Percentiles rank a stretch among this genome's conserved stretches.
These are phyloP conservation scores for Sciaenops ocellatus DNA, from an alignment of 2,797 vertebrate genomes.

Conservation along the genomic window DNA sequence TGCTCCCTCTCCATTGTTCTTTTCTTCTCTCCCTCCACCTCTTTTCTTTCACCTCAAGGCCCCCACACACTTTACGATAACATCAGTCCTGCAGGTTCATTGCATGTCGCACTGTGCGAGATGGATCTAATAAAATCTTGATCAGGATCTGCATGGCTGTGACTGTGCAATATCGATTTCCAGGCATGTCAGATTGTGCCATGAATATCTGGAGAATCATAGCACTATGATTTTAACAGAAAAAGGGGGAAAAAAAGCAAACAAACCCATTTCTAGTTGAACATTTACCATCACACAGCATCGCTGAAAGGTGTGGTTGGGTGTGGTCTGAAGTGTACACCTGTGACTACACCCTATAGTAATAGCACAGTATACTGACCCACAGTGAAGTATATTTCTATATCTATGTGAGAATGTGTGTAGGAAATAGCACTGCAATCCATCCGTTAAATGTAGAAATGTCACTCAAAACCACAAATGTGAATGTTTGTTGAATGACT, in stretches of 20 bases:
- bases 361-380: neutral
- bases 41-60: slow-evolving; percentile 10
- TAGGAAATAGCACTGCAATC: neutral
- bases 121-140: slow-evolving; percentile 40
- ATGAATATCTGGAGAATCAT: slow-evolving; percentile 15
- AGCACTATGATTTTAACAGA: neutral
- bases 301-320: neutral
- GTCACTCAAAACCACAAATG: neutral
- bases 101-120: slow-evolving; percentile 4
- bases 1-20: neutral
- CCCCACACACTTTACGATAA: slow-evolving; percentile 21
- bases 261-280: neutral
- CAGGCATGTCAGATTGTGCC: slow-evolving; percentile 25
- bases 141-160: slow-evolving; percentile 25
- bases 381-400: neutral
- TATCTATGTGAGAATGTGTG: neutral
- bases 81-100: slow-evolving; percentile 25
- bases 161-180: slow-evolving; percentile 8
- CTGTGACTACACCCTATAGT: neutral
- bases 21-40: neutral
- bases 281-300: neutral
- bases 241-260: neutral
- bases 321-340: neutral
- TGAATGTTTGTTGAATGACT: no score
- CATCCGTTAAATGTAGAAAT: neutral